Base-by-base conservation (phyloP, 2,113 vertebrate species). In the Reinhardtius hippoglossoides region DNA sequence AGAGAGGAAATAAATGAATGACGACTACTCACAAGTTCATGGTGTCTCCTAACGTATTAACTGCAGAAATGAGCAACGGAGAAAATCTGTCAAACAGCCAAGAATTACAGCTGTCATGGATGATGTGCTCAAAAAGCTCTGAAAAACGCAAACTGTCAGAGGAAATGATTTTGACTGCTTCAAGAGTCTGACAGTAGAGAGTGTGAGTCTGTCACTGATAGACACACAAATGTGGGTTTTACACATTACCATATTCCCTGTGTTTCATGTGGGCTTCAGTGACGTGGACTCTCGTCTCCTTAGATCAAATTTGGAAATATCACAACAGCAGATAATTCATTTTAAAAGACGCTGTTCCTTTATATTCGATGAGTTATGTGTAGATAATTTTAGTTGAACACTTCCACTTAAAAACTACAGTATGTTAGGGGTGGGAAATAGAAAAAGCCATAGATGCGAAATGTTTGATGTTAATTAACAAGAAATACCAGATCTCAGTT, bases 61-160 rank as follows among this genome's bases (percentile, higher is more conserved):
- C 21, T 24, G 54, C 9, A 21, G 21, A 56, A 56, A 24, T 56
- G 54, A 56, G 9, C 10, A 12, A 56, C 9, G 5, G 54, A 56
- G 21, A 24, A 24, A 56, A 52, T 56, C 54, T 24, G 54, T 24
- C 21, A 56, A 56, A 24, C 9, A 56, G 54, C 21, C 54, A 21
- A 24, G n/a, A 56, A 56, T 56, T 56, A 56, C 54, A 56, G 54
- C 54, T 56, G 54, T 24, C 54, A 24, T 21, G 21, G n/a, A 56
- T 56, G 54, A 56, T 21, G 21, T 9, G 50, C 50, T 52, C 50
- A 8, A n/a, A n/a, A 52, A 9, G 18, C 50, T 20, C 21, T 24
- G 54, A 14, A 24, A 56, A 23, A 56, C 6, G 10, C 50, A n/a
- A 54, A 54, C 50, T 9, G 20, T 54, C 50, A 54, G 50, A 54